Percentiles rank a stretch among this genome's conserved stretches.
phyloP scores from a whole-genome alignment of 2,797 vertebrate genomes.

The Poeciliopsis infans region DNA sequence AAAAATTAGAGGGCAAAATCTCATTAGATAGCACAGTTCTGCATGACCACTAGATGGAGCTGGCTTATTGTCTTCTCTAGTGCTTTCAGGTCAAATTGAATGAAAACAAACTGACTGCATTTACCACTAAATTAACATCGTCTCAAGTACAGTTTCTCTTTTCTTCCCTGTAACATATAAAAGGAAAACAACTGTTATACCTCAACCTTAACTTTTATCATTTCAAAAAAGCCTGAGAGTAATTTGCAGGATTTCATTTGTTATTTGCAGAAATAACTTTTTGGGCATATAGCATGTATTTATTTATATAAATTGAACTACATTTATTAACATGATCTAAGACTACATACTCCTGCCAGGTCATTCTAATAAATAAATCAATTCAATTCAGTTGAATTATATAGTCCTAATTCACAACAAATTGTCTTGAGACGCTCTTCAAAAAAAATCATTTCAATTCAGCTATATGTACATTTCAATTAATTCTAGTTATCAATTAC shows the following conservation, averaged over 20 bases:
- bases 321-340: no score
- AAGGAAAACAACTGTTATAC: neutral
- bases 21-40: neutral
- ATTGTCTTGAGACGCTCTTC: neutral
- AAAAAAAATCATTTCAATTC: no score
- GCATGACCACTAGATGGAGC: neutral
- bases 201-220: neutral
- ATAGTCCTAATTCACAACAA: neutral
- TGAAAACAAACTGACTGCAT: neutral
- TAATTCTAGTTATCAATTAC: no score
- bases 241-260: neutral
- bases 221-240: neutral
- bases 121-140: neutral
- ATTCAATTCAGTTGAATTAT: neutral
- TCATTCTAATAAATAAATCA: neutral
- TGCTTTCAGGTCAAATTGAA: neutral
- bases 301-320: neutral
- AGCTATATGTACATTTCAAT: no score
- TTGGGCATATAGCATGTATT: neutral
- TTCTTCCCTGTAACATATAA: neutral
- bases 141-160: neutral
- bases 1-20: no score
- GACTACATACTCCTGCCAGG: neutral
- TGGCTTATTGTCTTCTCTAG: neutral
- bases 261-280: neutral